Evolutionary conservation across 2,888 invertebrate genomes (phyloP), one percentile per base, ranked within the genome.

Genomic region (Agrotis clavis): DNA sequence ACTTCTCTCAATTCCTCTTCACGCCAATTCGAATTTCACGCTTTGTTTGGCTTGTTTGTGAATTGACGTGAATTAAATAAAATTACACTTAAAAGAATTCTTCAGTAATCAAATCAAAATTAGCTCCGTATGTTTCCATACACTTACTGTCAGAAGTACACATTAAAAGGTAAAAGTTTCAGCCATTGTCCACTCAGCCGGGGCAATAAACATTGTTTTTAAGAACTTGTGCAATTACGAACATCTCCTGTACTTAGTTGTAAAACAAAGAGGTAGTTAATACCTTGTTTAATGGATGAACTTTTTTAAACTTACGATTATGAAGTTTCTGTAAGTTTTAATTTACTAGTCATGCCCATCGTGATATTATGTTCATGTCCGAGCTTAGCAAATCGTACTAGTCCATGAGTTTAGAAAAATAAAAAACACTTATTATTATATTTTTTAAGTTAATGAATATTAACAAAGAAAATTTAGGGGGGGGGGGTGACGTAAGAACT

Each of bases 121-220:
- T 3, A 13, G 7, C 2, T 21, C 53, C 54, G 67, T 81, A 14
- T 81, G 56, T 77, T 80, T 77, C n/a, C 56, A 18, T 4, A 19
- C 63, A 72, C 56, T 74, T 56, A 67, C 45, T 74, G 50, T 74
- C 74, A 77, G 75, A 53, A 53, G n/a, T 48, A 30, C 35, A 50
- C 77, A 63, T 75, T 63, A 69, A 76, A 64, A 81, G 50, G 54
- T 71, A 66, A 75, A 77, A 77, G 71, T 81, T 74, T 65, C 67
- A 67, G 41, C 18, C 35, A 69, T 62, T 60, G 70, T 77, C 60
- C 60, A 67, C 73, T 71, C 57, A 69, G 79, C 67, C 67, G 61
- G 21, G 16, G 51, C 21, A 67, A 54, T 71, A 68, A 82, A 71
- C 67, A 51, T 67, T 61, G 64, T 70, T 81, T 69, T 56, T 45